phyloP scores from a whole-genome alignment of 2,113 vertebrate species.

The Pelobates fuscus region DNA sequence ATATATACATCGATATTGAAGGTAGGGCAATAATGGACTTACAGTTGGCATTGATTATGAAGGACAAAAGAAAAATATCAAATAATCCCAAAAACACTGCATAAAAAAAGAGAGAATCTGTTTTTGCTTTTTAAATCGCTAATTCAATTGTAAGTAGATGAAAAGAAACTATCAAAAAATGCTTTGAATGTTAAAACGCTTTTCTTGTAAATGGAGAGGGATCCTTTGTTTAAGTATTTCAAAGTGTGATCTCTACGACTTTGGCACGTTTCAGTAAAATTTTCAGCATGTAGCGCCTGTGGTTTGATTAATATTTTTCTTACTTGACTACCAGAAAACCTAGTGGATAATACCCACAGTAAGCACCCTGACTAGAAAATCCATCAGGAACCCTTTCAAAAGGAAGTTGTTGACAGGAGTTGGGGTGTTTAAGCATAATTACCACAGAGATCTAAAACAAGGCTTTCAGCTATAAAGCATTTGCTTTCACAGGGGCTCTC shows the following conservation, averaged over 20 bases:
- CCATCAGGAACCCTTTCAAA: constrained; percentile 56
- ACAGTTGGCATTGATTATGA: too few species aligned
- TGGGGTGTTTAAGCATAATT: constrained; percentile 58
- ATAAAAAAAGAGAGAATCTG: neutral
- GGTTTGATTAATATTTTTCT: constrained; percentile 26
- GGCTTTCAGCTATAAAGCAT: constrained; percentile 53
- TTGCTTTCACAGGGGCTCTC: constrained; percentile 47
- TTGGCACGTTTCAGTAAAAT: constrained; percentile 9
- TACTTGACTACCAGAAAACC: constrained; percentile 34
- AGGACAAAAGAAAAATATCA: too few species aligned
- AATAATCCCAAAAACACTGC: too few species aligned
- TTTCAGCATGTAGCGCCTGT: constrained; percentile 7
- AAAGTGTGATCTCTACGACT: constrained; percentile 8
- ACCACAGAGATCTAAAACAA: constrained; percentile 51
- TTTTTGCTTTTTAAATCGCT: neutral
- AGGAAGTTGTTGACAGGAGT: constrained; percentile 54
- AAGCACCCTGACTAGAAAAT: constrained; percentile 53
- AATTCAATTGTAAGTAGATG: too few species aligned
- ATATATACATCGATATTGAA: too few species aligned
- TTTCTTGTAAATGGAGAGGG: neutral
- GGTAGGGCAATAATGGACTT: too few species aligned
- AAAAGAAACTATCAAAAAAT: too few species aligned
- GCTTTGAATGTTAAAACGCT: neutral
- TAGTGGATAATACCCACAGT: constrained; percentile 45
- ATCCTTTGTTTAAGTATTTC: neutral